Evolutionary conservation across 1,140 invertebrate genomes (phyloP).

Genomic region (Drosophila gunungcola): DNA sequence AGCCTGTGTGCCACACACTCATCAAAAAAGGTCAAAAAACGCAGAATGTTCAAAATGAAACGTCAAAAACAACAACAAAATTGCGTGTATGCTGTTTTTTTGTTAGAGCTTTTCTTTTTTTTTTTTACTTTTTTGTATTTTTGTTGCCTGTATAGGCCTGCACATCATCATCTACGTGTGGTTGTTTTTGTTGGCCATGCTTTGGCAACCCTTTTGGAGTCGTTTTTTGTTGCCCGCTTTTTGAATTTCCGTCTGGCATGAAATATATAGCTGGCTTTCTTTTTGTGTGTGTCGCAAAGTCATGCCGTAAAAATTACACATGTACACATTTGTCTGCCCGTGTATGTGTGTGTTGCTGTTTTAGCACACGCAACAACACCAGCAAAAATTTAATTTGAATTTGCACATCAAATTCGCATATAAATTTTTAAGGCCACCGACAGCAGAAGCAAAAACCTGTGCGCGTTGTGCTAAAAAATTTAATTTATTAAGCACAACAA

Average conservation of each 20-base stretch:
- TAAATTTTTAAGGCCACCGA: conserved; percentile 62
- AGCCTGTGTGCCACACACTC: conserved; percentile 19
- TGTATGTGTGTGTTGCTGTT: conserved; percentile 18
- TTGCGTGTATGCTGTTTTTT: conserved; percentile 51
- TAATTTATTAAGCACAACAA: conserved; percentile 54
- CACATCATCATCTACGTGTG: conserved; percentile 65
- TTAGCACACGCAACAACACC: conserved; percentile 41
- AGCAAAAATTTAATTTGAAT: conserved; percentile 78
- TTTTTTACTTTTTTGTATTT: conserved; percentile 3
- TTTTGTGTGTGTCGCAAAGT: conserved; percentile 55
- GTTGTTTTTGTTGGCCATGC: conserved; percentile 39
- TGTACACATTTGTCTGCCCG: conserved; percentile 20
- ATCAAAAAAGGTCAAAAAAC: conserved; percentile 59
- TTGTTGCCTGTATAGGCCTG: conserved; percentile 40
- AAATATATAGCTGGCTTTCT: conserved; percentile 63
- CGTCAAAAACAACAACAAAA: conserved; percentile 58
- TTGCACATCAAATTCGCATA: conserved; percentile 74
- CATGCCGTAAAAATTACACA: conserved; percentile 58
- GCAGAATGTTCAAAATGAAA: conserved; percentile 63
- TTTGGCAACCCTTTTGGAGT: conserved; percentile 57
- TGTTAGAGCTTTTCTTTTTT: not conserved
- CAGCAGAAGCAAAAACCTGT: not conserved
- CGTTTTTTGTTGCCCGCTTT: conserved; percentile 49
- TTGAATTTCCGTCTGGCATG: conserved; percentile 70
- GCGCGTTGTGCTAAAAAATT: conserved; percentile 42